phyloP scores from a whole-genome alignment of 2,797 vertebrate genomes.

The Betta splendens region DNA sequence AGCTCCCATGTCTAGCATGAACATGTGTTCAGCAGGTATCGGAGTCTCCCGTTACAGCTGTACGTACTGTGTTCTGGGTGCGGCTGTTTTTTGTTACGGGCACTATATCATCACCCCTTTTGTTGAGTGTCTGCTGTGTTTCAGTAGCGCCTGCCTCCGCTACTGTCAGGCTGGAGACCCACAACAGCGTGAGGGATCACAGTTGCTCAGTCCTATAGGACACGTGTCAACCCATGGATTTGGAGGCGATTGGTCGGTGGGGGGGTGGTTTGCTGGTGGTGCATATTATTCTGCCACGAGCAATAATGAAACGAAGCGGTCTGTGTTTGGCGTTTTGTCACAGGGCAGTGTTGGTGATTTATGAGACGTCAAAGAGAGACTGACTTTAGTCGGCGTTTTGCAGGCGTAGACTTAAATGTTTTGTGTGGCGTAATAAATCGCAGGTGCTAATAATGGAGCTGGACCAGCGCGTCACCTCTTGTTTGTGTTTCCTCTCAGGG shows the following conservation, averaged over 20 bases:
- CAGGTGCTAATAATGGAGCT: conserved; percentile 16
- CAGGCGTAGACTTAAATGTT: conserved; percentile 5
- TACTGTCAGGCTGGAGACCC: too few relatives aligned
- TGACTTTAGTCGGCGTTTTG: conserved; percentile 17
- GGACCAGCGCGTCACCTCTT: conserved; percentile 12
- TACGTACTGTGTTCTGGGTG: too few relatives aligned
- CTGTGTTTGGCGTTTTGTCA: conserved; percentile 34
- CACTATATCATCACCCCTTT: too few relatives aligned
- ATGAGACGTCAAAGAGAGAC: conserved; percentile 18
- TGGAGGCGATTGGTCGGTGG: conserved; percentile 33
- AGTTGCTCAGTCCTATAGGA: too few relatives aligned
- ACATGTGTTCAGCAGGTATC: too few relatives aligned
- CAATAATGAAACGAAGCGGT: conserved; percentile 44
- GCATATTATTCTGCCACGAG: conserved; percentile 28
- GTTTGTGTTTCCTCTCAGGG: conserved; percentile 13
- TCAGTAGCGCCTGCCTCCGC: too few relatives aligned
- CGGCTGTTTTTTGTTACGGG: too few relatives aligned
- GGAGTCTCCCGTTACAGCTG: not conserved
- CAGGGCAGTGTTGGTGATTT: conserved; percentile 27
- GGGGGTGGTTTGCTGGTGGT: conserved; percentile 58
- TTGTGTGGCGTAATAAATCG: conserved; percentile 20
- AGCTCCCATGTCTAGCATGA: too few relatives aligned
- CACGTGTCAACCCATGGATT: too few relatives aligned
- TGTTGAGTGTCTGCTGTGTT: too few relatives aligned
- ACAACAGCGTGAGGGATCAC: too few relatives aligned